phyloP scores from a whole-genome alignment of 2,888 invertebrate species.

The Caenorhabditis afra region DNA sequence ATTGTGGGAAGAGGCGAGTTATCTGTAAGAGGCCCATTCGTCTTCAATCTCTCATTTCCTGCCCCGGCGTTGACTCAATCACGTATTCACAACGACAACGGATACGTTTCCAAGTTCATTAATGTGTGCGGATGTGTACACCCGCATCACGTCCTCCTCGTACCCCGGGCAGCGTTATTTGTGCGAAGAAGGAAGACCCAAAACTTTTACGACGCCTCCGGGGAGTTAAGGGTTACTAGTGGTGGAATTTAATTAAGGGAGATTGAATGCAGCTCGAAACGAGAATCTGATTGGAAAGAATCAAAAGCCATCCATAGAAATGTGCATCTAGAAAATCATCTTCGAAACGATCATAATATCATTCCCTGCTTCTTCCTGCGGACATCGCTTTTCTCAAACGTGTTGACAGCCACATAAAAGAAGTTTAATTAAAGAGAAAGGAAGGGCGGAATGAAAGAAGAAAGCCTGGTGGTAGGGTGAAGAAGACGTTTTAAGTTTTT shows the following conservation, averaged over 20 bases:
- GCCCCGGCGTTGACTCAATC: background rate
- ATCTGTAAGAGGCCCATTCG: background rate
- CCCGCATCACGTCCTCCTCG: conserved; percentile 8
- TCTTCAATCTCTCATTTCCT: background rate
- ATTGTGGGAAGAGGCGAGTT: background rate
- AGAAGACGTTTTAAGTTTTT: background rate
- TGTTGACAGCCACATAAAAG: too few species aligned
- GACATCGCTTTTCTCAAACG: too few species aligned
- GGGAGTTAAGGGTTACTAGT: conserved; percentile 55
- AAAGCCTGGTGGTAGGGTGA: background rate
- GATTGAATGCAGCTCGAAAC: conserved; percentile 38
- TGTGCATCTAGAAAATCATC: too few species aligned
- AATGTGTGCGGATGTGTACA: conserved; percentile 49
- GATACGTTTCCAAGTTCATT: conserved; percentile 40
- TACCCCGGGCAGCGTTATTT: conserved; percentile 30
- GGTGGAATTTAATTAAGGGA: conserved; percentile 54
- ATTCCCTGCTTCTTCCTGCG: too few species aligned
- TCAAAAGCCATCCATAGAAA: too few species aligned
- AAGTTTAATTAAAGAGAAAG: background rate
- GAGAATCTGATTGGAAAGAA: background rate
- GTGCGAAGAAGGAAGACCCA: conserved; percentile 30
- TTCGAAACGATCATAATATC: too few species aligned
- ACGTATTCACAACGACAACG: conserved; percentile 13
- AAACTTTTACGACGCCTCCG: conserved; percentile 59
- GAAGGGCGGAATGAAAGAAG: too few species aligned